These are phyloP conservation scores for Heliconius himera DNA, from an alignment of 1,140 invertebrate species.

Conservation along the genomic window DNA sequence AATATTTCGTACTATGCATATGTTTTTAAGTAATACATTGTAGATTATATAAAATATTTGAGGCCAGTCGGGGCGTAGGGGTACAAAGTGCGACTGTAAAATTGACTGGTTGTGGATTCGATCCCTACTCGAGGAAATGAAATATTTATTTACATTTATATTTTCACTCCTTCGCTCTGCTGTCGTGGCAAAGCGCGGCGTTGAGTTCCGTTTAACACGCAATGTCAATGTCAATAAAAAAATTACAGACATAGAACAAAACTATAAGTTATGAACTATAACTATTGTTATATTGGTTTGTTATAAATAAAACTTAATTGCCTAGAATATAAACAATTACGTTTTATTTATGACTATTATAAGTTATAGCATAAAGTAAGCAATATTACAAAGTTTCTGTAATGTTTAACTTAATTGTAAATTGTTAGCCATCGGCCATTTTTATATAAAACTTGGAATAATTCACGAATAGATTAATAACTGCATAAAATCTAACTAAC, in stretches of 20 bases:
- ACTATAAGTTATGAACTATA: not conserved
- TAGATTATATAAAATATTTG: not conserved
- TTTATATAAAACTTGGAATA: slow-evolving; percentile 18
- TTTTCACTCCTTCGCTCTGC: too few relatives aligned
- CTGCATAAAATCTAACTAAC: slow-evolving; percentile 36
- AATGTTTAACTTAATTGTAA: not conserved
- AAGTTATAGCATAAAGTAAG: too few relatives aligned
- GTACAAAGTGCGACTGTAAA: too few relatives aligned
- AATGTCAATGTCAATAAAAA: too few relatives aligned
- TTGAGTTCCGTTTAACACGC: too few relatives aligned
- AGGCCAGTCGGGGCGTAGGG: too few relatives aligned
- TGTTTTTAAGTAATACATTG: not conserved
- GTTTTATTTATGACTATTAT: too few relatives aligned
- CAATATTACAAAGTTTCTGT: too few relatives aligned
- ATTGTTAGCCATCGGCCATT: not conserved
- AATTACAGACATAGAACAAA: not conserved
- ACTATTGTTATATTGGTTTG: not conserved
- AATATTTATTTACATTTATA: too few relatives aligned
- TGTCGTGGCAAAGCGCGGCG: too few relatives aligned
- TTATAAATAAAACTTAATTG: not conserved
- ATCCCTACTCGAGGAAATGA: too few relatives aligned
- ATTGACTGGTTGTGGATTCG: too few relatives aligned
- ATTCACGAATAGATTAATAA: slow-evolving; percentile 39
- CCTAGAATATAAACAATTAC: not conserved
- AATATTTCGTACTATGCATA: not conserved